Evolutionary conservation across 2,888 invertebrate genomes (phyloP), one percentile per base, ranked within the genome.

Genomic region (Cosmia trapezina): DNA sequence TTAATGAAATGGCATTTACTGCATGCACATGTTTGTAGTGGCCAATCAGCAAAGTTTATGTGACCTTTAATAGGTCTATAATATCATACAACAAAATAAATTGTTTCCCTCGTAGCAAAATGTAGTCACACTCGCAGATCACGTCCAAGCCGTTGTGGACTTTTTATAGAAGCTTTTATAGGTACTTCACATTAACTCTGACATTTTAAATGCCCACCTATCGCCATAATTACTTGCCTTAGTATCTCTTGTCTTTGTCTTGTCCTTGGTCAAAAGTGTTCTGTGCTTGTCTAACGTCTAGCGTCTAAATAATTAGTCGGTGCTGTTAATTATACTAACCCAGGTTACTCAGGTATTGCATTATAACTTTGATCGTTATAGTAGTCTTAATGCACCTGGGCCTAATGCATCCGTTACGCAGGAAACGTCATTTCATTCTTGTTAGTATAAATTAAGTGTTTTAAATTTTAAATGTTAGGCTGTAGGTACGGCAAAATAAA

Each of bases 121-220:
- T 81, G 66, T 69, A 80, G 70, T 76, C 70, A 75, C 80, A 72
- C 43, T 56, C 49, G 22, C 54, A 57, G 76, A 74, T 73, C 84
- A 85, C 83, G 85, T 84, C 54, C 76, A 53, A 70, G 81, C 87
- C 88, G 86, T 87, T 88, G 87, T 80, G 71, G 67, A 85, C 78
- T 90, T 94, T 94, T 93, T 93, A 88, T 87, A 73, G 74, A 71
- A 81, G 79, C 83, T 80, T 90, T 89, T 90, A 89, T 89, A n/a
- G n/a, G n/a, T n/a, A 88, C 84, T 83, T 75, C 86, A 89, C 88
- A 90, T 89, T 92, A 90, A 89, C 86, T 88, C 89, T 93, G 94
- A 92, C 93, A 95, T 95, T 94, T n/a, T 94, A 90, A 94, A 93
- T 92, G 89, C 88, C 86, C 89, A 88, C 76, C 71, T 89, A 88